Base-by-base conservation (phyloP, 2,797 vertebrate species). In the Poecilia wingei region DNA sequence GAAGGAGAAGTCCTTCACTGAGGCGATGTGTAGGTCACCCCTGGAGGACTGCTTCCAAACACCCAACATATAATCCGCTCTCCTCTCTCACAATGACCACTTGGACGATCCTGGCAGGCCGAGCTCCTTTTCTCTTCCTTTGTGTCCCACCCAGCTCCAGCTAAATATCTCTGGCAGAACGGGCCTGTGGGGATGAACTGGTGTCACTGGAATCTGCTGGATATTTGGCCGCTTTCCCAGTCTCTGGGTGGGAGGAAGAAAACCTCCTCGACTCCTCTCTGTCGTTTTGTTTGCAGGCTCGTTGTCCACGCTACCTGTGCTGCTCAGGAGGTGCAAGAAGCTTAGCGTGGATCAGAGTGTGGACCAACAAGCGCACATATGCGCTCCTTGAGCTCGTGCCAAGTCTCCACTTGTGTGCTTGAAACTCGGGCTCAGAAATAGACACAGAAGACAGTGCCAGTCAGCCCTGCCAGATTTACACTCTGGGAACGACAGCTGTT, bases 251-350 rank as follows among this genome's bases (percentile, higher is more conserved):
- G 49, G 64, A 7, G 66, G 47, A 88, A 74, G 91, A 79, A 82
- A 88, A 41, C 77, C 81, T 75, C 80, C 90, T 89, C 78, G 2
- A 53, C 49, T 84, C 80, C 57, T 79, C 49, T 47, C 66, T 0
- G 77, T 87, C 75, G 79, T 6, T 73, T 25, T 86, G 82, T 80
- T 87, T 82, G 78, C 68, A 70, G 61, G 59, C 51, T 72, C 53
- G 64, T 45, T 33, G 75, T 81, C 80, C 81, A 74, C 55, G n/a
- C 79, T 89, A 94, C 89, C 92, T 92, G 89, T 22, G 85, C 87
- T 70, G 82, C 85, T 89, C 86, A 84, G 84, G 84, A 31, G 51
- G 72, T 36, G 57, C 76, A 81, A n/a, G 28, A 22, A 74, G 83
- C 79, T 79, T 78, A 84, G 79, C 78, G 18, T 18, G 66, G 82